phyloP scores from a whole-genome alignment of 2,888 invertebrate genomes.

The Anthoptus insignis region DNA sequence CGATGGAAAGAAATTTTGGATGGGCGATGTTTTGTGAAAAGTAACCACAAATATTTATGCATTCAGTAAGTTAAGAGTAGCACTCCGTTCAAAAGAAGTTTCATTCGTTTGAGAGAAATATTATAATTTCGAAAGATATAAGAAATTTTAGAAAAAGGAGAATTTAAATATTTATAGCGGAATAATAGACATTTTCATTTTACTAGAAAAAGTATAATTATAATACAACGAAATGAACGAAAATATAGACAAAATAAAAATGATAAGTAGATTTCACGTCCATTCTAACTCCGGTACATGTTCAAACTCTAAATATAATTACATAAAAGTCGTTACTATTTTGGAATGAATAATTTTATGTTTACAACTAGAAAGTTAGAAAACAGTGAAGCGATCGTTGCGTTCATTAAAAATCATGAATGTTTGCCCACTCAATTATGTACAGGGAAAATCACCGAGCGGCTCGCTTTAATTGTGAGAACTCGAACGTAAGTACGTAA shows the following conservation, averaged over 20 bases:
- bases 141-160: too few species aligned
- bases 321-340: constrained; percentile 49
- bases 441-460: constrained; percentile 49
- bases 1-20: too few species aligned
- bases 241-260: constrained; percentile 24
- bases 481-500: constrained; percentile 51
- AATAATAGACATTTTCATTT: too few species aligned
- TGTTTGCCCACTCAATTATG: constrained; percentile 55
- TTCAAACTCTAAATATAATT: constrained; percentile 48
- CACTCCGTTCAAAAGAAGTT: too few species aligned
- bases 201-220: constrained; percentile 5
- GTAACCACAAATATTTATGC: too few species aligned
- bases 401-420: constrained; percentile 63
- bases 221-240: constrained; percentile 9
- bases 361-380: constrained; percentile 76
- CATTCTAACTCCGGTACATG: constrained; percentile 16
- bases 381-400: constrained; percentile 60
- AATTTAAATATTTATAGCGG: too few species aligned
- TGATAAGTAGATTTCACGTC: constrained; percentile 31
- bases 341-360: constrained; percentile 57
- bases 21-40: too few species aligned
- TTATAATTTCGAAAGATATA: too few species aligned
- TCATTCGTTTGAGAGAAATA: too few species aligned
- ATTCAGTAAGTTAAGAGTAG: too few species aligned
- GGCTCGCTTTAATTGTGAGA: constrained; percentile 55